Conservation (phyloP, 2,113 vertebrate species). For the Dromas ardeola region DNA sequence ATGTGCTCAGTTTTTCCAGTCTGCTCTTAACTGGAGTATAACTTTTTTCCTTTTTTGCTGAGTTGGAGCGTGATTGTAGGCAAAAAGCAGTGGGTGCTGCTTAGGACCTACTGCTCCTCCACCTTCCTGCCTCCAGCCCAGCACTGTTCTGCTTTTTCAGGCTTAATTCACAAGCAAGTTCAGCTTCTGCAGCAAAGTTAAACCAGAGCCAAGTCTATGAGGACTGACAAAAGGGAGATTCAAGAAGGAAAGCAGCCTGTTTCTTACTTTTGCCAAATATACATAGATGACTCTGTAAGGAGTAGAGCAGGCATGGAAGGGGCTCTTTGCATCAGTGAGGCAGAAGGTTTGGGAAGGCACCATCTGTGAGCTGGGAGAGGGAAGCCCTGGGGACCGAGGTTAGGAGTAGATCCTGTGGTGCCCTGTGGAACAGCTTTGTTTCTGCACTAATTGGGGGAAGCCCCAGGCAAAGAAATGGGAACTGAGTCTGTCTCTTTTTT, state of each 20-base stretch:
- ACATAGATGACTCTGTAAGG: background rate
- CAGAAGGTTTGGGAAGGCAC: slow-evolving; percentile 29
- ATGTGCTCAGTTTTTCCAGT: background rate
- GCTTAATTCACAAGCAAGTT: background rate
- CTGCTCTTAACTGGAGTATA: background rate
- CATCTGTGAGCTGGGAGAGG: slow-evolving; percentile 21
- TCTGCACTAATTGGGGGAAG: background rate
- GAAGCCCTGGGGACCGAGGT: background rate
- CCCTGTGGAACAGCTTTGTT: background rate
- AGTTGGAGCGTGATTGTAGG: background rate
- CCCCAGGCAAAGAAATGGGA: background rate
- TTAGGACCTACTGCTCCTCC: background rate
- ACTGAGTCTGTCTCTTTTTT: background rate
- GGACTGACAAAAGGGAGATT: background rate
- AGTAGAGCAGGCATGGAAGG: background rate
- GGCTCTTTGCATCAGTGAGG: background rate
- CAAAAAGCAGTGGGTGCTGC: background rate
- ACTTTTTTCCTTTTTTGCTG: background rate
- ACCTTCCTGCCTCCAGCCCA: background rate
- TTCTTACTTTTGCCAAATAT: background rate
- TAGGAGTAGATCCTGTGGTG: background rate
- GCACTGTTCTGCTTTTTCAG: background rate
- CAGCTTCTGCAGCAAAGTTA: background rate
- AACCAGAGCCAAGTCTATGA: background rate
- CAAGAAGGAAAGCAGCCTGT: background rate